Conservation (phyloP, 1,140 invertebrate species). For the Thaumetopoea pityocampa region DNA sequence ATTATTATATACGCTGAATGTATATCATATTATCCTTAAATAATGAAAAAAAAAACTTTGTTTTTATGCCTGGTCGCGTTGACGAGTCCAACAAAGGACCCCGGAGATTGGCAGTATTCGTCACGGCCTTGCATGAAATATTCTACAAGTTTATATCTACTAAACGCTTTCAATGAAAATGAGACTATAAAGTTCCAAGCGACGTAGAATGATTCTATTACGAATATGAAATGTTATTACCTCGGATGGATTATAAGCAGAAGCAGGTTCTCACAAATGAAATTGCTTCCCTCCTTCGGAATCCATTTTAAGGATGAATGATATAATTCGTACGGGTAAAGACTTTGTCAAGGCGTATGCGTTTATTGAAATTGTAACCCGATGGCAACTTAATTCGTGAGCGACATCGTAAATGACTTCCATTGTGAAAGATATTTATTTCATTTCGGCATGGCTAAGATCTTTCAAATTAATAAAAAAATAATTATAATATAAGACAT, state of each 20-base stretch:
- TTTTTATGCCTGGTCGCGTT: conserved; percentile 29
- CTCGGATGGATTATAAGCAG: conserved; percentile 74
- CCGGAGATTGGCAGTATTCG: conserved; percentile 59
- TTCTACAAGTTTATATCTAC: conserved; percentile 70
- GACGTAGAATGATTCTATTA: conserved; percentile 74
- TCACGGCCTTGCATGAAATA: conserved; percentile 56
- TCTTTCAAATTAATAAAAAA: too few relatives aligned
- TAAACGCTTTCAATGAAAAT: conserved; percentile 74
- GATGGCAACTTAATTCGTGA: conserved; percentile 3
- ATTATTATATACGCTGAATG: conserved; percentile 4
- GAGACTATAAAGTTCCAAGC: conserved; percentile 72
- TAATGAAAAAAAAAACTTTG: conserved; percentile 20
- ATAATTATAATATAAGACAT: conserved; percentile 10
- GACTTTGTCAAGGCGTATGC: conserved; percentile 58
- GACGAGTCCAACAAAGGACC: conserved; percentile 41
- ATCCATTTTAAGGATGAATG: conserved; percentile 74
- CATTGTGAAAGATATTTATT: conserved; percentile 10
- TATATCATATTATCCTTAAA: conserved; percentile 20
- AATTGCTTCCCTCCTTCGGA: conserved; percentile 74
- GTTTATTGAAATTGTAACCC: conserved; percentile 43
- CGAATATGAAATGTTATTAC: conserved; percentile 76
- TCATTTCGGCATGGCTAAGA: too few relatives aligned
- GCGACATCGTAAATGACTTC: conserved; percentile 8
- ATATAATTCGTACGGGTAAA: conserved; percentile 71
- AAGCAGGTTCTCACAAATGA: conserved; percentile 74